phyloP scores from a whole-genome alignment of 2,888 invertebrate species.

The Geophilus truncorum region DNA sequence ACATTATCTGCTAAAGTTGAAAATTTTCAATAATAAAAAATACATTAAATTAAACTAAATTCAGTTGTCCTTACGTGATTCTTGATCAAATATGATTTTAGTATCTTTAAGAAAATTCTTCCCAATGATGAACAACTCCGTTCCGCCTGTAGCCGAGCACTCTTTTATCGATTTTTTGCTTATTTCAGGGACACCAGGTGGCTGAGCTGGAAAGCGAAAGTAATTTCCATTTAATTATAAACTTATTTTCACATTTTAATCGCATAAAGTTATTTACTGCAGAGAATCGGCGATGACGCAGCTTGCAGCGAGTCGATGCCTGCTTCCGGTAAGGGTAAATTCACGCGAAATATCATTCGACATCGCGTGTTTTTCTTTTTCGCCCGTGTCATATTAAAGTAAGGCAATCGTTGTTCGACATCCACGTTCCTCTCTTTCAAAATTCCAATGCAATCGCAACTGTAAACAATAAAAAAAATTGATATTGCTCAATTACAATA shows the following conservation, averaged over 20 bases:
- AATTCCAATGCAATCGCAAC: conserved; percentile 95
- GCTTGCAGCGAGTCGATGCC: conserved; percentile 76
- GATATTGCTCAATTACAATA: neutral
- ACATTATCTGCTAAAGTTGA: conserved; percentile 46
- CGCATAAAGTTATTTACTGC: conserved; percentile 83
- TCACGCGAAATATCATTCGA: conserved; percentile 88
- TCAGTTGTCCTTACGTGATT: neutral
- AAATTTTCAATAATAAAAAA: neutral
- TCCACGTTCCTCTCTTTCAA: conserved; percentile 92
- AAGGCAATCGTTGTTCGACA: conserved; percentile 74
- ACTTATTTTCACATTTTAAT: neutral
- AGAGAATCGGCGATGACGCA: conserved; percentile 84
- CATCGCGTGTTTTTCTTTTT: conserved; percentile 94
- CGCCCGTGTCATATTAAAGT: conserved; percentile 46
- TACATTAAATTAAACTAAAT: neutral
- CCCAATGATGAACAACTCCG: conserved; percentile 80
- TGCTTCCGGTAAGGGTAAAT: conserved; percentile 71
- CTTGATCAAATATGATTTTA: conserved; percentile 40
- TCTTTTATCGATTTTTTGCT: conserved; percentile 80
- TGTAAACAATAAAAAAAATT: conserved; percentile 41
- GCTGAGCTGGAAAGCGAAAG: conserved; percentile 63
- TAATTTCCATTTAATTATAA: neutral
- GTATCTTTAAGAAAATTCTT: conserved; percentile 91
- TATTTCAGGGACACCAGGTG: conserved; percentile 86
- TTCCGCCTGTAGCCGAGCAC: conserved; percentile 71